Evolutionary conservation across 64 coral and sea anemone genomes (phyloP), one percentile per base, ranked within the genome.

Genomic region (Orbicella faveolata): DNA sequence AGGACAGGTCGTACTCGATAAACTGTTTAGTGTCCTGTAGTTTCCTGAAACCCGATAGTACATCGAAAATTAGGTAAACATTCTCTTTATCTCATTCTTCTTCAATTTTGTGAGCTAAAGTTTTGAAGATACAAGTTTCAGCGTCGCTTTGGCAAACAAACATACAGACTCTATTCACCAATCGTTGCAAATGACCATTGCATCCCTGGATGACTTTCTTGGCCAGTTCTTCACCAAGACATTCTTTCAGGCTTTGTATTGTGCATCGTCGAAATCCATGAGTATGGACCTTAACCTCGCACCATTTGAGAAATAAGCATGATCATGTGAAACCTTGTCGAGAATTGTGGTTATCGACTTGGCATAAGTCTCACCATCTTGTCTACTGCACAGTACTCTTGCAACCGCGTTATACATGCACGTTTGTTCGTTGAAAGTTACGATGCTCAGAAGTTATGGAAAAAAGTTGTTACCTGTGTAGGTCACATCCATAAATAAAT

Each of bases 391-490:
- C 33, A 88, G 73, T 52, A 88, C 86, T 88, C 86, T 88, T 51
- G 86, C 41, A 12, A 88, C 86, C 17, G 72, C 86, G 39, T 88
- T 88, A 76, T 88, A 88, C 53, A 88, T 73, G 74, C 86, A 88
- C 21, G 86, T 88, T 76, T 75, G 30, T 3, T 83, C 73, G 54
- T 94, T 94, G 16, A 94, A 83, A 18, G 61, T 55, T 21, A 89
- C 92, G 7, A 94, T 51, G 26, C 89, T 89, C 54, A 89, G n/a
- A 52, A 94, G 73, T 20, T 89, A 94, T 63, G 92, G 92, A 39
- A 94, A 94, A 36, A 36, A 23, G 61, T 76, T 75, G 36, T 89
- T 94, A 14, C 87, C 87, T 3, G 87, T 94, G 19, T 83, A 89
- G 21, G 85, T 93, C n/a, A 94, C 34, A 35, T 94, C 87, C 3